Conservation (phyloP, 2,797 vertebrate genomes). For the Carcharodon carcharias region DNA sequence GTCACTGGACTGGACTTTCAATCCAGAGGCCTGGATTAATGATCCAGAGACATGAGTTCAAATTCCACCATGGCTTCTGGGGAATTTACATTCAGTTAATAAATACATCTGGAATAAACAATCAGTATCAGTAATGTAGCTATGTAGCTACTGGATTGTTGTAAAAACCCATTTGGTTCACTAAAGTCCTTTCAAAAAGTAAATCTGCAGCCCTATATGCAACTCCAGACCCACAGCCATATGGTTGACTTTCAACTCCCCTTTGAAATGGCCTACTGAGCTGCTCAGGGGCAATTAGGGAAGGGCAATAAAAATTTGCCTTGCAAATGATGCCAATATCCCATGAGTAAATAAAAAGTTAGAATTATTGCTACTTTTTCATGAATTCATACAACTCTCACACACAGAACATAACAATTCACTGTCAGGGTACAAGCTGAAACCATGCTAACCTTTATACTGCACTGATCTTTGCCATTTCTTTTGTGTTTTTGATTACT, state of each 20-base stretch:
- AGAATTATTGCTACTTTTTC: too few relatives aligned
- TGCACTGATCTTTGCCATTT: too few relatives aligned
- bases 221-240: not conserved
- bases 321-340: not conserved
- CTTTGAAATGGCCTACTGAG: not conserved
- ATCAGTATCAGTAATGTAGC: not conserved
- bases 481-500: too few relatives aligned
- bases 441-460: too few relatives aligned
- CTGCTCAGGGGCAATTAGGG: not conserved
- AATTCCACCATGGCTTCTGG: not conserved
- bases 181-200: not conserved
- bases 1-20: not conserved
- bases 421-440: too few relatives aligned
- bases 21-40: not conserved
- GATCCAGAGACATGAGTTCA: not conserved
- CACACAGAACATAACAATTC: too few relatives aligned
- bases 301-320: not conserved
- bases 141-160: not conserved
- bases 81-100: slow-evolving; percentile 1
- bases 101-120: slow-evolving; percentile 3
- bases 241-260: not conserved
- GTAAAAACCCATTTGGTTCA: not conserved
- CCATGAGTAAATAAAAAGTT: too few relatives aligned
- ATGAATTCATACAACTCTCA: too few relatives aligned
- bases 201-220: not conserved